Evolutionary conservation across 1,140 invertebrate species (phyloP).

Genomic region (Scylla paramamosain): DNA sequence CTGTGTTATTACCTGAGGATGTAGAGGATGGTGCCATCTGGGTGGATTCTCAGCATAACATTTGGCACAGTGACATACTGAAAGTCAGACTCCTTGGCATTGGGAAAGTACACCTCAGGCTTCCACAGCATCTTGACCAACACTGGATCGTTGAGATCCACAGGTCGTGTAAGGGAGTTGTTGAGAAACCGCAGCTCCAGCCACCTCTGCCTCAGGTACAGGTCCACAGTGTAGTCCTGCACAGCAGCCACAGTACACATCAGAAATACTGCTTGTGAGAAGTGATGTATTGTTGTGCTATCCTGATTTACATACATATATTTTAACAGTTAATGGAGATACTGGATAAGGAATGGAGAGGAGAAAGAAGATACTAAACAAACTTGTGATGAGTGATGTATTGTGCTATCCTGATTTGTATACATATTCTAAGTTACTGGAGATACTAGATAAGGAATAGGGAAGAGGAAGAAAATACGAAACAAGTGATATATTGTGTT

Average conservation of each 20-base stretch:
- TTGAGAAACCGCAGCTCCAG: slow-evolving; percentile 82
- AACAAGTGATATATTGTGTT: too few relatives aligned
- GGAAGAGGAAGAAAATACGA: too few relatives aligned
- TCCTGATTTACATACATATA: not conserved
- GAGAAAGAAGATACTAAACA: too few relatives aligned
- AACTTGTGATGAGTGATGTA: not conserved
- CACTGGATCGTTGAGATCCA: slow-evolving; percentile 83
- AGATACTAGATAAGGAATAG: too few relatives aligned
- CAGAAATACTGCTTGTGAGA: not conserved
- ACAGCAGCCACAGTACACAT: not conserved
- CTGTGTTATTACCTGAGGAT: slow-evolving; percentile 82
- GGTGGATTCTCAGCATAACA: slow-evolving; percentile 85
- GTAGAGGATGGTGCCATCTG: slow-evolving; percentile 85
- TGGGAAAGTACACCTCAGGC: slow-evolving; percentile 86
- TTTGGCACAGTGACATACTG: slow-evolving; percentile 87
- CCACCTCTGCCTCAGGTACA: slow-evolving; percentile 84
- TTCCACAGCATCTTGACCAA: slow-evolving; percentile 85
- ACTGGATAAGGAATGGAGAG: too few relatives aligned
- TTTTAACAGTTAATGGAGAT: not conserved
- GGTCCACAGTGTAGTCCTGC: slow-evolving; percentile 84
- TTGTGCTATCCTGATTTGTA: too few relatives aligned
- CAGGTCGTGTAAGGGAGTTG: slow-evolving; percentile 81
- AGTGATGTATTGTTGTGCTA: not conserved
- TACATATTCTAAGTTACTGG: too few relatives aligned
- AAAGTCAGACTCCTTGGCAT: slow-evolving; percentile 86